These are phyloP conservation scores for Laticauda colubrina DNA, from an alignment of 2,113 vertebrate species.

Conservation along the genomic window DNA sequence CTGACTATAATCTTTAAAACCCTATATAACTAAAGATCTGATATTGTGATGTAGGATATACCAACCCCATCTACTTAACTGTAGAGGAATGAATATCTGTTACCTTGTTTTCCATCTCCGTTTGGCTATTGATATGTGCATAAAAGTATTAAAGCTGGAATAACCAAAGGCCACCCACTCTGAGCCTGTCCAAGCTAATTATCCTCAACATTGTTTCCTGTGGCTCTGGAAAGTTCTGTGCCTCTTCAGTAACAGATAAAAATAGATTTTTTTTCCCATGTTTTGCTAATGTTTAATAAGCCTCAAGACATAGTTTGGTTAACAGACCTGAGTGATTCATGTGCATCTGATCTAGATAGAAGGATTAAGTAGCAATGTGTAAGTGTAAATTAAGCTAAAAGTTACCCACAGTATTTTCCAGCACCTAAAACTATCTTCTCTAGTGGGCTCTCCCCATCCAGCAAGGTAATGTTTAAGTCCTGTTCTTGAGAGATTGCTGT, in stretches of 20 bases:
- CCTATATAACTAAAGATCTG: neutral
- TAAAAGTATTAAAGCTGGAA: neutral
- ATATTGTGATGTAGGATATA: neutral
- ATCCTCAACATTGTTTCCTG: neutral
- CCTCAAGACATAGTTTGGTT: neutral
- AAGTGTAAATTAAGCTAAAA: neutral
- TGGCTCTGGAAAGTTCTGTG: neutral
- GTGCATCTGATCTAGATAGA: neutral
- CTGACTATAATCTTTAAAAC: neutral
- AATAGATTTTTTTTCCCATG: neutral
- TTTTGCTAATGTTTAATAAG: neutral
- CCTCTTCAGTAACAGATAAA: neutral
- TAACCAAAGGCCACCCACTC: neutral
- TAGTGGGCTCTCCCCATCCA: neutral
- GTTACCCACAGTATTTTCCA: neutral
- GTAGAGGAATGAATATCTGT: neutral
- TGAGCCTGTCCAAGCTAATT: neutral
- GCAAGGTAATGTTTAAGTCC: neutral
- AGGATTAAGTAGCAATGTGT: neutral
- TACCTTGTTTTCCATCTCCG: neutral
- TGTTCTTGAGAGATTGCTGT: neutral
- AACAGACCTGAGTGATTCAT: neutral
- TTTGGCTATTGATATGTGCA: neutral
- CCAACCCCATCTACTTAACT: neutral
- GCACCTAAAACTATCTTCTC: neutral